Base-by-base conservation (phyloP, 2,797 vertebrate genomes). In the Hippoglossus hippoglossus region DNA sequence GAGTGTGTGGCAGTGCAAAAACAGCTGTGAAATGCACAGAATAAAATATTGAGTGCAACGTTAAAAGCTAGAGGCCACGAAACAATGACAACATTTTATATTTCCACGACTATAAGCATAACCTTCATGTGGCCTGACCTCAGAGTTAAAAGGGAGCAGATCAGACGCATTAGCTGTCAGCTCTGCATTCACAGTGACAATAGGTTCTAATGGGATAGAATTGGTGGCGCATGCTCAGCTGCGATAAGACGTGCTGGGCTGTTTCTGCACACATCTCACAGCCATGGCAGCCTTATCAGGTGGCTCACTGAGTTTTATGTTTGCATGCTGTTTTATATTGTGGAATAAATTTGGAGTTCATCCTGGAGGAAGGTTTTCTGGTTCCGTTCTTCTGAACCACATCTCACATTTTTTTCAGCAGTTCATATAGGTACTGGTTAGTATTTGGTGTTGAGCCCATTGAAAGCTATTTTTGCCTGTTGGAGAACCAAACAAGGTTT, bases 161-260 rank as follows among this genome's bases (percentile, higher is more conserved):
- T 63, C 52, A 24, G 19, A 66, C 60, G 34, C 69, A 41, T 54
- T 63, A 52, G 57, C 55, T 70, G 61, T 77, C 73, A 36, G 53
- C 41, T 49, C 49, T 68, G 36, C 22, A 15, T 31, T 66, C 4
- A n/a, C 28, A 24, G 31, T 71, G 34, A 84, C 71, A 76, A 61
- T 22, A 55, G 36, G 49, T 55, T 50, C 31, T 54, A 44, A 39
- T 4, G 36, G 36, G 11, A 39, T 22, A 54, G 16, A 31, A 28
- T 39, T 44, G 3, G 41, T 44, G 41, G 41, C 16, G 13, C 36
- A 60, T 39, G 12, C 41, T 55, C 73, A 16, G 54, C 25, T 80
- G 41, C 16, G 41, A 18, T 44, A 18, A 39, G 36, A 13, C 36
- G 3, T 39, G 36, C 36, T 39, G 36, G 3, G 21, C 11, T 51